phyloP scores from a whole-genome alignment of 2,113 vertebrate genomes.

The Cheilinus undulatus region DNA sequence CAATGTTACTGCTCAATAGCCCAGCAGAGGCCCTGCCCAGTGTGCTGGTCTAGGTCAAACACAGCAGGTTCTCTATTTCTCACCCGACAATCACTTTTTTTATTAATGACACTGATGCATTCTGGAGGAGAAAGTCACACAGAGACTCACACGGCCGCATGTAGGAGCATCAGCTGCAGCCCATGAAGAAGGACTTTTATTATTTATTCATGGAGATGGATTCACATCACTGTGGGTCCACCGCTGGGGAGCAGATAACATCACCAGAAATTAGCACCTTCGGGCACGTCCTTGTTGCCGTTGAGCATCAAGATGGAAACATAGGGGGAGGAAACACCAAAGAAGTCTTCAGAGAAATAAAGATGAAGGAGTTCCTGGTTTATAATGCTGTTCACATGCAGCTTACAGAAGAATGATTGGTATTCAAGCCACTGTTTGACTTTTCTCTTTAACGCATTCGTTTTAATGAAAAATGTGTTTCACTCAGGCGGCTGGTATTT shows the following conservation, averaged over 20 bases:
- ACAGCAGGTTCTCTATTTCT: constrained; percentile 62
- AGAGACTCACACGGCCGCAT: constrained; percentile 1
- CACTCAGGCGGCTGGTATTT: constrained; percentile 41
- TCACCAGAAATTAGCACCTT: constrained; percentile 31
- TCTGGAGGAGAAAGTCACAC: constrained; percentile 11
- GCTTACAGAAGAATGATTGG: constrained; percentile 39
- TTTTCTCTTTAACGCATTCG: constrained; percentile 66
- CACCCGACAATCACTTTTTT: constrained; percentile 28
- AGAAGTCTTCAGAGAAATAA: constrained; percentile 26
- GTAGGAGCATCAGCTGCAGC: not conserved
- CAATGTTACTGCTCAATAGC: constrained; percentile 46
- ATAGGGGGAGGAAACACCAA: not conserved
- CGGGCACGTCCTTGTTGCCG: constrained; percentile 26
- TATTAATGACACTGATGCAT: constrained; percentile 43
- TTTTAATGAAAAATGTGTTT: constrained; percentile 70
- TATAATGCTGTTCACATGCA: constrained; percentile 41
- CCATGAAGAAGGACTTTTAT: constrained; percentile 28
- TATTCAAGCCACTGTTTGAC: constrained; percentile 55
- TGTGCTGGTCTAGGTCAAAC: constrained; percentile 25
- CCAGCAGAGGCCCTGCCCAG: constrained; percentile 27
- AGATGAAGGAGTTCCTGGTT: constrained; percentile 38
- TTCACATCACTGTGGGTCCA: constrained; percentile 30
- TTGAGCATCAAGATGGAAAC: constrained; percentile 48
- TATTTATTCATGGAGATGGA: constrained; percentile 62
- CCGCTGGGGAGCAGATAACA: constrained; percentile 39